Evolutionary conservation across 2,797 vertebrate species (phyloP).

Genomic region (Sebastes trivittatus): DNA sequence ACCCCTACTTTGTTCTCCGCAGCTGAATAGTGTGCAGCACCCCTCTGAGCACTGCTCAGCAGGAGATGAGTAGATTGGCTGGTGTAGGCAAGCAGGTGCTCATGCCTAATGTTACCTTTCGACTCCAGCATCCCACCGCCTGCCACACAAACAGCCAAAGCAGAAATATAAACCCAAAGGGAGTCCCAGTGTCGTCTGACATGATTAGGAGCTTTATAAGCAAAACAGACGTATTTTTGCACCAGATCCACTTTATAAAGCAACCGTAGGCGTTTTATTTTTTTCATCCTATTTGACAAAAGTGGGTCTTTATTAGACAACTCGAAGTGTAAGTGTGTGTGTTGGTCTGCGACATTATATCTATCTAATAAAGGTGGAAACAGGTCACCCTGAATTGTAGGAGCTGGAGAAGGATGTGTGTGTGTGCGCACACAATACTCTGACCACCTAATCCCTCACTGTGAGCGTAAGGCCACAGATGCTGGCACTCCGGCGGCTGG

Average conservation of each 20-base stretch:
- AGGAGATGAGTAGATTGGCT: conserved; percentile 15
- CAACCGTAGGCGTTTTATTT: not conserved
- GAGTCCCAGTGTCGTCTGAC: not conserved
- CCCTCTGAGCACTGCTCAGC: conserved; percentile 15
- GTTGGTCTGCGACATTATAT: not conserved
- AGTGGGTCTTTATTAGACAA: not conserved
- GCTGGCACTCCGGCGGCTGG: conserved; percentile 26
- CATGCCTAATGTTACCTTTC: conserved; percentile 1
- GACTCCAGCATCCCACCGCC: not conserved
- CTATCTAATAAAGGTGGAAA: not conserved
- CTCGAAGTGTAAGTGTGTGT: not conserved
- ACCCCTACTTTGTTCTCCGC: conserved; percentile 30
- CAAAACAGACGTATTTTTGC: not conserved
- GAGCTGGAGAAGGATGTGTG: not conserved
- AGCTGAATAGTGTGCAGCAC: conserved; percentile 11
- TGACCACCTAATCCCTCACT: conserved; percentile 39
- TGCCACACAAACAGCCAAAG: not conserved
- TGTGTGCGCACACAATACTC: not conserved
- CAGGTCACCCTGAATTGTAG: not conserved
- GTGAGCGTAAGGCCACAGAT: conserved; percentile 44
- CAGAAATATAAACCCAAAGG: not conserved
- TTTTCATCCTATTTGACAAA: not conserved
- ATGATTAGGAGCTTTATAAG: not conserved
- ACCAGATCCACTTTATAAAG: not conserved
- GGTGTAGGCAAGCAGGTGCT: conserved; percentile 4